phyloP scores from a whole-genome alignment of 1,140 invertebrate species.

The Zaprionus nigranus region DNA sequence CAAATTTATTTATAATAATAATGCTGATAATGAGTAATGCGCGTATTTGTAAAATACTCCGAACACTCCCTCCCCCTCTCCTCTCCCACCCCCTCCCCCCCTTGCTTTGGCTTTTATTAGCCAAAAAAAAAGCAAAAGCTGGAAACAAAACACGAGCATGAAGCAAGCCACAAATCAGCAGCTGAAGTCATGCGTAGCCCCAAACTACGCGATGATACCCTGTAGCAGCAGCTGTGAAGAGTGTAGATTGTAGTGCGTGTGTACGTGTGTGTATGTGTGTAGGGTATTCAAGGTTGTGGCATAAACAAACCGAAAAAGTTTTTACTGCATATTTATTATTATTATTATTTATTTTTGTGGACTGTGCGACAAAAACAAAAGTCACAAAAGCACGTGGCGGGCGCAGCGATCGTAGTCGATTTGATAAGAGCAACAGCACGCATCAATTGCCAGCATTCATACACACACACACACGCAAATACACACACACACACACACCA shows the following conservation, averaged over 20 bases:
- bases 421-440: constrained; percentile 20
- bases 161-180: constrained; percentile 8
- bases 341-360: constrained; percentile 3
- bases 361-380: constrained; percentile 17
- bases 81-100: neutral
- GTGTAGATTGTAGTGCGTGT: neutral
- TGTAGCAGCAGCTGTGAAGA: neutral
- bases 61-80: too few species aligned
- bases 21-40: constrained; percentile 48
- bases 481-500: neutral
- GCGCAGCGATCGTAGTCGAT: neutral
- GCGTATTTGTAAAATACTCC: constrained; percentile 22
- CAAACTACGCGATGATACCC: too few species aligned
- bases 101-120: constrained; percentile 9
- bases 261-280: too few species aligned
- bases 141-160: constrained; percentile 3
- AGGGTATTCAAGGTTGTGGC: neutral
- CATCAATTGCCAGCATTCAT: constrained; percentile 13
- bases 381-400: constrained; percentile 41
- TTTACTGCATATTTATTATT: constrained; percentile 2
- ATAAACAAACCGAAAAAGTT: neutral
- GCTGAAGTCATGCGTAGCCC: constrained; percentile 19
- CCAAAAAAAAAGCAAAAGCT: neutral
- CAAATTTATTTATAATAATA: constrained; percentile 34
- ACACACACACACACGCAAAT: neutral